These are phyloP conservation scores for Pardalotus punctatus DNA, from an alignment of 2,113 vertebrate species.

Conservation along the genomic window DNA sequence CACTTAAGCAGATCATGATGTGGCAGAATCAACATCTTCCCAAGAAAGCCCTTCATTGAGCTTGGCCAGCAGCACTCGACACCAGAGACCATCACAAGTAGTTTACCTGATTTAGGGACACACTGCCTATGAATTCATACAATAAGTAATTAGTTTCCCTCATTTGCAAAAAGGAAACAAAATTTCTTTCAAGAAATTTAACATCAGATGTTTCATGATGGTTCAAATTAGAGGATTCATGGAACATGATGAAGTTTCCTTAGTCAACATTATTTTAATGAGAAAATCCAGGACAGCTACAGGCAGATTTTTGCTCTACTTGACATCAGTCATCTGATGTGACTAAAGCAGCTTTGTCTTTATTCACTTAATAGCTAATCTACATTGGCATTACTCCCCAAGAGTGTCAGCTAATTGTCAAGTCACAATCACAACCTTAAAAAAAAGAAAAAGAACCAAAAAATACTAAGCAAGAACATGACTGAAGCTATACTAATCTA, in stretches of 20 bases:
- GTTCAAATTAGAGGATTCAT: neutral
- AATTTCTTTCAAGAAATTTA: neutral
- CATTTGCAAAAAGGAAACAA: neutral
- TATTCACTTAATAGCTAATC: neutral
- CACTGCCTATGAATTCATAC: neutral
- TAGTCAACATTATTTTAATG: neutral
- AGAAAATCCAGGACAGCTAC: neutral
- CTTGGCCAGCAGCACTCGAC: fast-evolving
- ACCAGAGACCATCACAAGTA: neutral
- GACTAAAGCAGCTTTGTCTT: neutral
- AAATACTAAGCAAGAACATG: neutral
- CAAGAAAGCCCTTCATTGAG: neutral
- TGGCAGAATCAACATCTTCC: neutral
- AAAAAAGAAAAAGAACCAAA: neutral
- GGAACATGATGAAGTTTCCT: neutral
- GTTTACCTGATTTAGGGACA: neutral
- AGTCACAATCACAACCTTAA: neutral
- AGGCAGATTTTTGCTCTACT: neutral
- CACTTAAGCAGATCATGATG: neutral
- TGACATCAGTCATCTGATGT: neutral
- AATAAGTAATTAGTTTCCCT: neutral
- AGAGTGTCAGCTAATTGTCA: neutral
- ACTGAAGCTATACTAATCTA: neutral
- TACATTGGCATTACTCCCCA: neutral
- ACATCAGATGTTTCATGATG: neutral